Evolutionary conservation across 2,797 vertebrate genomes (phyloP), one percentile per base, ranked within the genome.

Genomic region (Platyrinchus mystaceus): DNA sequence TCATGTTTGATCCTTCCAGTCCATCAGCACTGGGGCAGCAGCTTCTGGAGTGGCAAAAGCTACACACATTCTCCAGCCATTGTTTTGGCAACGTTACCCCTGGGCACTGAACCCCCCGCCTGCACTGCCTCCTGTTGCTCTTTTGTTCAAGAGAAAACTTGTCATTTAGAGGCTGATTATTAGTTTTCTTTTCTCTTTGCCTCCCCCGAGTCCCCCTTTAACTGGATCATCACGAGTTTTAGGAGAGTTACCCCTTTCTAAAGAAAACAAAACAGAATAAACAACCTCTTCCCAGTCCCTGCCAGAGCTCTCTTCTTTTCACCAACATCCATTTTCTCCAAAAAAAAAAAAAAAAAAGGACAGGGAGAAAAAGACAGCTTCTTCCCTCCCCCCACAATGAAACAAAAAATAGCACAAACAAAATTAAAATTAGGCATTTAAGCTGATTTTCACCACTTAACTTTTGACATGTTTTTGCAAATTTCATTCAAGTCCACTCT

Each of bases 251-350:
- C 76, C 79, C 90, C 89, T 96, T 93, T 97, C 91, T 94, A 92
- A 95, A 87, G 93, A 93, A 97, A 97, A 93, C 85, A 93, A 97
- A 97, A 95, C 85, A 97, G 96, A 96, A 96, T 94, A 96, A 97
- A 96, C 92, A 93, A 71, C 53, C 73, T 85, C 86, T 96, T 96
- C 76, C 77, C 90, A 89, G 69, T 52, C 55, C 62, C 89, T 93
- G 89, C 75, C 88, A 95, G 84, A 88, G 84, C 76, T 69, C 81
- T 93, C 75, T 94, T 89, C 79, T 93, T 70, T 96, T 96, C 86
- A 96, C 68, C 68, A 88, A 89, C 84, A 93, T 93, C 59, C 55
- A 93, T 84, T 95, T 95, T 97, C 49, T 90, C 41, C 24, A 32
- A 84, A 43, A 81, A 97, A 94, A 39, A 86, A 43, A 81, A 96